phyloP scores from a whole-genome alignment of 1,140 invertebrate species.

The Tetramorium simillimum region DNA sequence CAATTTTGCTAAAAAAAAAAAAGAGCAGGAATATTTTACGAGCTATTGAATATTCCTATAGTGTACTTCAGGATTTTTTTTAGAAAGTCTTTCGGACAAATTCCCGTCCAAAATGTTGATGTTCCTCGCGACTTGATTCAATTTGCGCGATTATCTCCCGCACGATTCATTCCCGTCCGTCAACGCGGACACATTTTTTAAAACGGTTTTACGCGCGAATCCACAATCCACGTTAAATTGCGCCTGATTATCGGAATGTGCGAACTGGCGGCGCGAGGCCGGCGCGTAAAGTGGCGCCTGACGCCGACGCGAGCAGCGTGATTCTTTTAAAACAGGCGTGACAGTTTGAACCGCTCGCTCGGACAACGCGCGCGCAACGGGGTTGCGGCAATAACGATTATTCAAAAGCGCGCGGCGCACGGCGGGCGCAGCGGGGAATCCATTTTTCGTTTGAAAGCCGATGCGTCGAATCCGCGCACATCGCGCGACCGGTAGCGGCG shows the following conservation, averaged over 20 bases:
- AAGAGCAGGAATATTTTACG: neutral
- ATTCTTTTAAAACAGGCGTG: slow-evolving; percentile 45
- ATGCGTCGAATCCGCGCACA: slow-evolving; percentile 5
- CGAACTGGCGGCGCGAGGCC: neutral
- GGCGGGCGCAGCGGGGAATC: slow-evolving; percentile 17
- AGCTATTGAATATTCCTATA: neutral
- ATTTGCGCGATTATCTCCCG: neutral
- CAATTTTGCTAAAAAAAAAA: neutral
- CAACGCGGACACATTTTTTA: slow-evolving; percentile 25
- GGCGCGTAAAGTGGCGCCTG: slow-evolving; percentile 13
- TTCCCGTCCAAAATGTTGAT: neutral
- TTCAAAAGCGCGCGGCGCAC: slow-evolving; percentile 33
- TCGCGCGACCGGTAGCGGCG: neutral
- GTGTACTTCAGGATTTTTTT: neutral
- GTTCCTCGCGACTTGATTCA: neutral
- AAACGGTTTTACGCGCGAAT: slow-evolving; percentile 22
- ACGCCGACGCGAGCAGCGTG: slow-evolving; percentile 1
- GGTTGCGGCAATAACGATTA: slow-evolving; percentile 53
- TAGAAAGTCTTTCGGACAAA: neutral
- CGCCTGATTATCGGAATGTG: slow-evolving; percentile 35
- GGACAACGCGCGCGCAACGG: slow-evolving; percentile 10
- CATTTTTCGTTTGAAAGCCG: slow-evolving; percentile 56
- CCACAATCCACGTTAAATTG: slow-evolving; percentile 27
- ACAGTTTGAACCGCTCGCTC: slow-evolving; percentile 25
- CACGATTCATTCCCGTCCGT: slow-evolving; percentile 17